Base-by-base conservation (phyloP, 2,888 invertebrate species). In the Euproctis similis region DNA sequence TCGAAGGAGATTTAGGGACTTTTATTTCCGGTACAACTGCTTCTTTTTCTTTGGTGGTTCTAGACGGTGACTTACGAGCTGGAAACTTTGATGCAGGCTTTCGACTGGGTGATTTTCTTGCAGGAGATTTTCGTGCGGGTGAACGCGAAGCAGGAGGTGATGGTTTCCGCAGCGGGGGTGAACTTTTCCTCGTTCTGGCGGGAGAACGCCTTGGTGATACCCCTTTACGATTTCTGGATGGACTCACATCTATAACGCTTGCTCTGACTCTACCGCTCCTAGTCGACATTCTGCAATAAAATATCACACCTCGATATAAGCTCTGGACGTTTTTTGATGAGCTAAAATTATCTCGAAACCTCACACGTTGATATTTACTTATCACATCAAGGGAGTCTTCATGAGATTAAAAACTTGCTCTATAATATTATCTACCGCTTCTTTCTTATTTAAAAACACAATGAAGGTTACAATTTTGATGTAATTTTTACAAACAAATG, bases 61-160 rank as follows among this genome's bases (percentile, higher is more conserved):
- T 60, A 1, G 81, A 74, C 1, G 82, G 82, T 0, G 81, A 82
- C 42, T 82, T 85, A 26, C 82, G 68, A 11, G 77, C 70, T 18
- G 78, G 75, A 53, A 64, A 76, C 38, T 74, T 72, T 0, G 70
- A 63, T 1, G 56, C 70, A 10, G 81, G 59, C 49, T 82, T 84
- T 33, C 81, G 69, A 36, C 74, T 71, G 2, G 86, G 86, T 6
- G 86, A 86, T 34, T 85, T 87, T 24, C 85, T 68, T 7, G 81
- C 63, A 8, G 87, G 87, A 12, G 87, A 87, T 47, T 86, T 86
- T 3, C 85, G 76, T 9, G 74, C 66, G 17, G 80, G 42, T 7
- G 46, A 44, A 23, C 71, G 70, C 35, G 64, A 67, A 38, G 62
- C 53, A 39, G 64, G 55, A 31, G 76, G 67, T 16, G 77, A 67